Conservation (phyloP, 2,113 vertebrate species). For the Progne subis region DNA sequence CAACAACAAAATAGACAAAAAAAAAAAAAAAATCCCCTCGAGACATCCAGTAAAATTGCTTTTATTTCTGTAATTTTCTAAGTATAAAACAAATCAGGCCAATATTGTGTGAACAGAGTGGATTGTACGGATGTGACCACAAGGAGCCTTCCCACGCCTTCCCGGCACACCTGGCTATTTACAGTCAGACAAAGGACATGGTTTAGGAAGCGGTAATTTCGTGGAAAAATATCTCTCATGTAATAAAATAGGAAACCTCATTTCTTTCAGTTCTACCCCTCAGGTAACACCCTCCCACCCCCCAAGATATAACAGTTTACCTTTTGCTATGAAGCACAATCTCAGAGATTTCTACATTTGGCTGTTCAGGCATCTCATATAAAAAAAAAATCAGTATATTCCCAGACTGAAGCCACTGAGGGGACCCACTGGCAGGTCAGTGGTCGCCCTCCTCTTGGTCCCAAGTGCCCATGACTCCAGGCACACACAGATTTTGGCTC, state of each 20-base stretch:
- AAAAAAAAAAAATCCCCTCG: too few species aligned
- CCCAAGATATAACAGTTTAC: not conserved
- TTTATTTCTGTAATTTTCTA: constrained; percentile 66
- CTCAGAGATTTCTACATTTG: not conserved
- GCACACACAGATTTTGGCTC: not conserved
- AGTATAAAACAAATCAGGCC: constrained; percentile 69
- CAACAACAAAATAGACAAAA: not conserved
- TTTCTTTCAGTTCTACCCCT: constrained; percentile 29
- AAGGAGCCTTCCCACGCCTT: constrained; percentile 7
- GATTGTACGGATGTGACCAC: constrained; percentile 31
- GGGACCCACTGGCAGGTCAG: not conserved
- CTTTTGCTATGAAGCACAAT: not conserved
- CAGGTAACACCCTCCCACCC: not conserved
- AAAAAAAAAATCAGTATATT: not conserved
- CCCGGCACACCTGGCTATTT: constrained; percentile 15
- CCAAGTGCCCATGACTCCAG: not conserved
- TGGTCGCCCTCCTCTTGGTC: not conserved
- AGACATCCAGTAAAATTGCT: constrained; percentile 50
- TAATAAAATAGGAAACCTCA: constrained; percentile 69
- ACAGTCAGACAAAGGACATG: not conserved
- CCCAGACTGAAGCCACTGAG: not conserved
- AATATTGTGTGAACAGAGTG: constrained; percentile 57
- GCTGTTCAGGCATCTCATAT: not conserved
- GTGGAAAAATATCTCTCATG: constrained; percentile 68
- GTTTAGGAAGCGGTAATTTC: not conserved